These are phyloP conservation scores for Loxodonta africana DNA, from an alignment of 2,113 vertebrate genomes.

Conservation along the genomic window DNA sequence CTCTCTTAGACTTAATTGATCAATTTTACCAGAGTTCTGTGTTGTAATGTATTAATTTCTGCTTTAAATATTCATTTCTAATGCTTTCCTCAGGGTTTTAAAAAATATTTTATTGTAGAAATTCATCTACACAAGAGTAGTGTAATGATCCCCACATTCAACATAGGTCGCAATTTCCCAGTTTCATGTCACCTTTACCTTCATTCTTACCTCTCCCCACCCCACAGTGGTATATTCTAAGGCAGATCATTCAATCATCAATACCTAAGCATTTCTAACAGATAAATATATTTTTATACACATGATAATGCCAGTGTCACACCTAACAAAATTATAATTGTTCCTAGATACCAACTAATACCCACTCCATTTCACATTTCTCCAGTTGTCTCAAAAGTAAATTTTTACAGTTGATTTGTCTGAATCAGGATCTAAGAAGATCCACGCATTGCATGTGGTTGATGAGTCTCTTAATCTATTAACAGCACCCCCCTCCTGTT, in stretches of 20 bases:
- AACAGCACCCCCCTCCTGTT: background rate
- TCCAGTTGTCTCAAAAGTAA: background rate
- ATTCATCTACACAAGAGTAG: background rate
- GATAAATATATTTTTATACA: background rate
- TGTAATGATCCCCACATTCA: background rate
- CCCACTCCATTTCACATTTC: background rate
- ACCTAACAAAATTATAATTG: background rate
- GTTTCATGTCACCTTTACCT: background rate
- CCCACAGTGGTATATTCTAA: background rate
- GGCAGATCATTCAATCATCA: background rate
- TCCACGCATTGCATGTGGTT: background rate
- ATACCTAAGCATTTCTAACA: background rate
- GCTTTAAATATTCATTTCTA: constrained; percentile 30
- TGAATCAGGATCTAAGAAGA: background rate
- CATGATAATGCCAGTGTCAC: background rate
- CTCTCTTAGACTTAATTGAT: background rate
- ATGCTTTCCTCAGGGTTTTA: background rate
- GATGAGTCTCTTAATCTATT: background rate
- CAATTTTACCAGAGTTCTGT: background rate
- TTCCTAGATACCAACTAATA: background rate
- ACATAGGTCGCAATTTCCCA: background rate
- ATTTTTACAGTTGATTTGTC: background rate
- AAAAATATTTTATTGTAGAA: background rate
- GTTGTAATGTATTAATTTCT: background rate
- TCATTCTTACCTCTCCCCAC: background rate